Evolutionary conservation across 2,797 vertebrate species (phyloP).

Genomic region (Lithobates sylvaticus): DNA sequence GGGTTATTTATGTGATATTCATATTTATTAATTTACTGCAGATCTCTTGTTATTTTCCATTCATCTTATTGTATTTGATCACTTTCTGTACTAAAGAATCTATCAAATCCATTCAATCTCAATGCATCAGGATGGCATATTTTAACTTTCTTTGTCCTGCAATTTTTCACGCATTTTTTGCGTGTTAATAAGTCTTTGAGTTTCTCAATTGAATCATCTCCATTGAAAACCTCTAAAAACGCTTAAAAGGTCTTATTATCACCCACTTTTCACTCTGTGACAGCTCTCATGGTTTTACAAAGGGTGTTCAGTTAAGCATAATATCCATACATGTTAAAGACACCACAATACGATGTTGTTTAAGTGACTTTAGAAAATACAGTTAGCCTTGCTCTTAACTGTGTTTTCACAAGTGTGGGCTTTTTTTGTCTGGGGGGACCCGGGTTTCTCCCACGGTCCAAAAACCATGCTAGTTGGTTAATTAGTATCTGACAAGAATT

Average conservation of each 20-base stretch:
- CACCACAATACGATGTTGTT: neutral
- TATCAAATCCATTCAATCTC: neutral
- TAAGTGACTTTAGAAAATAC: neutral
- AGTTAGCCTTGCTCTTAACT: neutral
- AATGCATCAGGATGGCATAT: conserved; percentile 16
- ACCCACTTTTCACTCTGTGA: neutral
- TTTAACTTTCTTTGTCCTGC: conserved; percentile 26
- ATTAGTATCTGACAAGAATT: neutral
- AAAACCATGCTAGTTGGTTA: neutral
- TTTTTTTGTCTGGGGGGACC: neutral
- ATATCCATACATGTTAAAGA: conserved; percentile 12
- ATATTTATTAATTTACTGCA: neutral
- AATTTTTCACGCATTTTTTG: conserved; percentile 39
- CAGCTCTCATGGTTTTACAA: conserved; percentile 28
- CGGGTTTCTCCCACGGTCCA: neutral
- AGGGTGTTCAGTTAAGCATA: conserved; percentile 8
- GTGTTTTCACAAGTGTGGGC: neutral
- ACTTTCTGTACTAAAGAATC: conserved; percentile 1
- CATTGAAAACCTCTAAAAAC: conserved; percentile 19
- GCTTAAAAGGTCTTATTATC: conserved; percentile 17
- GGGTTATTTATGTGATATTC: neutral
- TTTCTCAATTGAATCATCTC: conserved; percentile 37
- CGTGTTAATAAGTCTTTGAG: conserved; percentile 34
- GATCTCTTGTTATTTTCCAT: neutral
- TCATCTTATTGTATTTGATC: neutral